Conservation (phyloP, 2,113 vertebrate genomes). For the Platycercus adscitus region DNA sequence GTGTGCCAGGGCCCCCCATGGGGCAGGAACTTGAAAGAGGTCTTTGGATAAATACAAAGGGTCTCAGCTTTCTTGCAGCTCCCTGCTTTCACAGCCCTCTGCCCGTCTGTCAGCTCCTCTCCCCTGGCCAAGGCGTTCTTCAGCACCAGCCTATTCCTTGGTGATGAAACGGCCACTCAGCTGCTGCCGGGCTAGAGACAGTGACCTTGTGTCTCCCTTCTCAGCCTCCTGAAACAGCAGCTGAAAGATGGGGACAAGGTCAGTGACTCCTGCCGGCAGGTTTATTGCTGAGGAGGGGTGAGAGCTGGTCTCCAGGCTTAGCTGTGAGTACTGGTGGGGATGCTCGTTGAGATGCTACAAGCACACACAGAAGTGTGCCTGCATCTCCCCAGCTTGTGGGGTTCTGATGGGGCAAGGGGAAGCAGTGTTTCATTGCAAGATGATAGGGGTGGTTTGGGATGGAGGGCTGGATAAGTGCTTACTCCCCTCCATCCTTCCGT, state of each 20-base stretch:
- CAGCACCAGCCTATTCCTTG: slow-evolving; percentile 54
- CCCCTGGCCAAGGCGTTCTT: background rate
- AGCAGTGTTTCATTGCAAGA: fast-evolving
- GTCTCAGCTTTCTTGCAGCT: background rate
- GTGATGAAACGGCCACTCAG: slow-evolving; percentile 62
- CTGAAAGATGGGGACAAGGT: slow-evolving; percentile 67
- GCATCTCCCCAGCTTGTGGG: background rate
- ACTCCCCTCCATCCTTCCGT: background rate
- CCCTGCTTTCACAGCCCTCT: background rate
- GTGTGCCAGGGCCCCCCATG: background rate
- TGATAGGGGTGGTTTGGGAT: background rate
- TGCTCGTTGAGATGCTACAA: background rate
- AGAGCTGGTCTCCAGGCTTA: background rate
- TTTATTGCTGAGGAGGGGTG: background rate
- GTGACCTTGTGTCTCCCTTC: slow-evolving; percentile 57
- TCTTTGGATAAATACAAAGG: background rate
- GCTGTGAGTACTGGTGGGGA: background rate
- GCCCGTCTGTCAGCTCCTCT: slow-evolving; percentile 43
- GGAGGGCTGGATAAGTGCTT: background rate
- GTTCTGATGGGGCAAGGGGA: background rate
- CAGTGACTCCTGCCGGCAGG: slow-evolving; percentile 38
- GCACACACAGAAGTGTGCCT: fast-evolving
- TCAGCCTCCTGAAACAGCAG: slow-evolving; percentile 18
- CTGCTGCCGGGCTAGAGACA: background rate
- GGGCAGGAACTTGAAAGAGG: background rate